These are phyloP conservation scores for Ornithoptera priamus DNA, from an alignment of 2,888 invertebrate genomes.

Conservation along the genomic window DNA sequence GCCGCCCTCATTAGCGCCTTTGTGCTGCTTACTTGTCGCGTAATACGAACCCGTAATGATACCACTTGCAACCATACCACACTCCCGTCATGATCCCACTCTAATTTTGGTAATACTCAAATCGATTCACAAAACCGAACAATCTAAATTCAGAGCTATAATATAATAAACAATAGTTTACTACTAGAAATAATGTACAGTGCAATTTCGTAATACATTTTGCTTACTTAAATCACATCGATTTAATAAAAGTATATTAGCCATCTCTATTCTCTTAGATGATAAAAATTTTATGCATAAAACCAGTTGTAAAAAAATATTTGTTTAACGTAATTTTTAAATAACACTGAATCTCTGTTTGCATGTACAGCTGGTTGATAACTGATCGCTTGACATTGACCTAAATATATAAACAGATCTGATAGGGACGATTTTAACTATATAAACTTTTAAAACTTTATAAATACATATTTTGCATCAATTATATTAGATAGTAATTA, in stretches of 20 bases:
- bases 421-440: not conserved
- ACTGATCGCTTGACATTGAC: no score
- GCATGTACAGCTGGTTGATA: no score
- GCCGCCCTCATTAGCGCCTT: slow-evolving; percentile 78
- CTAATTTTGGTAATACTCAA: slow-evolving; percentile 34
- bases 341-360: no score
- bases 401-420: not conserved
- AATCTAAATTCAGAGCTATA: not conserved
- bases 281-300: no score
- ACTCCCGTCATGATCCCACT: slow-evolving; percentile 41
- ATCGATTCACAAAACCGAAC: slow-evolving; percentile 7
- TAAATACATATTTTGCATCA: no score
- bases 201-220: not conserved
- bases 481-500: no score
- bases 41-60: slow-evolving; percentile 72
- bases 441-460: no score
- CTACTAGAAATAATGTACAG: not conserved
- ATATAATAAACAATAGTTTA: not conserved
- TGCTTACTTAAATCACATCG: not conserved
- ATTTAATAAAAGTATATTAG: not conserved
- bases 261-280: no score
- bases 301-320: no score
- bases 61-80: slow-evolving; percentile 68
- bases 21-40: slow-evolving; percentile 76
- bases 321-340: no score